Evolutionary conservation across 2,797 vertebrate species (phyloP), one percentile per base, ranked within the genome.

Genomic region (Ispidina lecontei): DNA sequence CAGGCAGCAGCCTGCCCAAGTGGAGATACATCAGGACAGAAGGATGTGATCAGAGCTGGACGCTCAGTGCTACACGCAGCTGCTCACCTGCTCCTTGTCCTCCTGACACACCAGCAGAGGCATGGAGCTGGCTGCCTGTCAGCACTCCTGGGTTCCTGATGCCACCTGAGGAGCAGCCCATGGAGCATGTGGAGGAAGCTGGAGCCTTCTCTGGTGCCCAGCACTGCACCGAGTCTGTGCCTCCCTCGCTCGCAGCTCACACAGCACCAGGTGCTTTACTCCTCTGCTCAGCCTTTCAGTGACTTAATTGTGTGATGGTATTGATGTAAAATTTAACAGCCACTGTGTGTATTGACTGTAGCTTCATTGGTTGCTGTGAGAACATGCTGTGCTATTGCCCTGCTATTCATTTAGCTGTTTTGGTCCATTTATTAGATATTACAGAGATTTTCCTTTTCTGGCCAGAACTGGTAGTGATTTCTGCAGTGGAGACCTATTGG

Each of bases 391-490:
- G 74, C 76, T 65, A 28, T 88, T 67, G 70, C 79, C 56, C 39
- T 6, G 6, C 83, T 93, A 90, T 95, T 78, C 79, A 58, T 88
- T 95, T 73, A 70, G 72, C 29, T 71, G 87, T 71, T 89, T 90
- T 78, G 90, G 91, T 62, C 62, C 76, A 92, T 96, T 96, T 94
- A 62, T 77, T 87, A 92, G 51, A 72, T 85, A 60, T 80, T 85
- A 81, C 69, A 54, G 80, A 54, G 65, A 91, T 88, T 94, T 94
- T 73, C 76, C 52, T 37, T 89, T 95, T 93, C 68, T 74, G 80
- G 77, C 76, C 91, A 25, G 81, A 79, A 83, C 86, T 94, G 90
- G 47, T 91, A 87, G 84, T 80, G 83, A 87, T 96, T 94, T 75
- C 70, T 79, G 47, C 54, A 56, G 43, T 76, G 80, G 64, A 82